Evolutionary conservation across 2,113 vertebrate species (phyloP).

Genomic region (Patagioenas fasciata): DNA sequence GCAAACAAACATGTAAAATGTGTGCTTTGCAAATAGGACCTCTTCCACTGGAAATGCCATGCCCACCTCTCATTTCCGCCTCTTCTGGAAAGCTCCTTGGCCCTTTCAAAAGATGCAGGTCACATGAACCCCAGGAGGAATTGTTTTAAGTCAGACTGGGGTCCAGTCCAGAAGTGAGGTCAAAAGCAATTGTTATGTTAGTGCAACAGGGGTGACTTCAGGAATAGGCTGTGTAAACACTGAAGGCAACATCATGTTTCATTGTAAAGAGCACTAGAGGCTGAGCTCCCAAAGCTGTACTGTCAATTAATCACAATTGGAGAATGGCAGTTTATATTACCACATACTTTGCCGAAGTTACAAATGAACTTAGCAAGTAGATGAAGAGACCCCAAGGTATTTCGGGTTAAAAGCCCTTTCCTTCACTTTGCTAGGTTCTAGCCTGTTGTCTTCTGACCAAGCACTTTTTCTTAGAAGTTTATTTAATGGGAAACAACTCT

Average conservation of each 20-base stretch:
- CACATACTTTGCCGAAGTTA: not conserved
- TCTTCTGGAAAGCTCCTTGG: conserved; percentile 20
- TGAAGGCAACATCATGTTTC: not conserved
- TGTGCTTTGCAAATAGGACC: not conserved
- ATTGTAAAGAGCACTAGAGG: not conserved
- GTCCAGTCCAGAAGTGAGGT: conserved; percentile 40
- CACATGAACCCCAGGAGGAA: not conserved
- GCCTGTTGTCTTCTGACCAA: not conserved
- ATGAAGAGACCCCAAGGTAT: not conserved
- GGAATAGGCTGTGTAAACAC: conserved; percentile 53
- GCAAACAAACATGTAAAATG: not conserved
- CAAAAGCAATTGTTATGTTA: not conserved
- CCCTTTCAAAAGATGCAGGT: not conserved
- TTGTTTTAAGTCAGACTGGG: conserved; percentile 19
- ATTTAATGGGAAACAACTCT: not conserved
- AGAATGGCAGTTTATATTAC: conserved; percentile 20
- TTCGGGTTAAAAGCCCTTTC: not conserved
- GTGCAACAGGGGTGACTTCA: conserved; percentile 33
- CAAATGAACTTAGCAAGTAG: not conserved
- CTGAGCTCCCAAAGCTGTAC: not conserved
- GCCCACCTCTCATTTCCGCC: conserved; percentile 25
- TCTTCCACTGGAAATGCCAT: conserved; percentile 57
- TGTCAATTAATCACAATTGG: not conserved
- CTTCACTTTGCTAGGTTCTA: not conserved
- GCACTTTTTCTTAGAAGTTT: not conserved